Evolutionary conservation across 53 echinoderm and acorn worm genomes (phyloP), one percentile per base, ranked within the genome.

Genomic region (Holothuria leucospilota): DNA sequence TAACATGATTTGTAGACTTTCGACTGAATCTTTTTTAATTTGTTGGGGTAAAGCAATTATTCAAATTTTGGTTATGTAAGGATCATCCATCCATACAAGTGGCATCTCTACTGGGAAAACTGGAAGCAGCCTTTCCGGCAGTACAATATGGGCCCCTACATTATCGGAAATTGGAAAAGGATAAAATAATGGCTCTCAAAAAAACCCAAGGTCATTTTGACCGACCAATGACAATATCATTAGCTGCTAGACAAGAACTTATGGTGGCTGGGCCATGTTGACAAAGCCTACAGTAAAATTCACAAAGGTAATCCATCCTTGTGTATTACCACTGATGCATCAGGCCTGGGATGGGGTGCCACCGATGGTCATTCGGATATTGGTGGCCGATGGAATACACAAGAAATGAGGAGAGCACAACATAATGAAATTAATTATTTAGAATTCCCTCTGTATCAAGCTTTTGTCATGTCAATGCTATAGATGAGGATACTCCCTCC

Each of bases 371-470:
- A 20, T 1, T 40, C 42, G 16, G 78, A 77, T 38, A 77, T 51
- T 40, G 78, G 78, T 20, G 78, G 51, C 26, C 41, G 78, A 40
- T 77, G 78, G 78, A 51, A 77, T 77, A 18, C 20, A 21, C 39
- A 40, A 21, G 78, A 77, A 51, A 29, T 26, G 30, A 24, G 25
- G 18, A n/a, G 29, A 27, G 81, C 81, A 14, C 20, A 58, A 52
- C 69, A 25, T 68, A 64, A 69, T 34, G 90, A 86, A 14, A 90
- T 92, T 34, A 34, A 34, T 3, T 34, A 34, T 34, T 34, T 34
- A 34, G 3, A 34, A 34, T n/a, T n/a, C n/a, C n/a, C n/a, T n/a
- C n/a, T n/a, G n/a, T n/a, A n/a, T n/a, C n/a, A n/a, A n/a, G n/a
- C n/a, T n/a, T n/a, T n/a, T n/a, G n/a, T n/a, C n/a, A n/a, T n/a